These are phyloP conservation scores for Hyposoter dolosus DNA, from an alignment of 2,888 invertebrate genomes.

Conservation along the genomic window DNA sequence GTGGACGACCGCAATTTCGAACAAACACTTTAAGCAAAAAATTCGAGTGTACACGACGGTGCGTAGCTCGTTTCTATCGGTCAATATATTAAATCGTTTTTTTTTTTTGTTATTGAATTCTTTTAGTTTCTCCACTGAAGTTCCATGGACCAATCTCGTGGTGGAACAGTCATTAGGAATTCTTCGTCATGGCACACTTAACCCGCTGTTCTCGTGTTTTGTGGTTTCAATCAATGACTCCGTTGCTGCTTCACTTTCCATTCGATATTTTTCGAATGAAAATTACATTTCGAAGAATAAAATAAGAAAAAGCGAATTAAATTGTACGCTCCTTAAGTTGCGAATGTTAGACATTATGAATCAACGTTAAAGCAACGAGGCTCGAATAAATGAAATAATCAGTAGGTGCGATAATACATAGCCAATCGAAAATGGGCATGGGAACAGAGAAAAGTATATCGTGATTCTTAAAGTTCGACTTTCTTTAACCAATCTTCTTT, in stretches of 20 bases:
- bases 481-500: slow-evolving; percentile 86
- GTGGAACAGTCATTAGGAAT: slow-evolving; percentile 19
- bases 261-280: slow-evolving; percentile 10
- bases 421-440: not conserved
- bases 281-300: not conserved
- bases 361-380: not conserved
- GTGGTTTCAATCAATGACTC: slow-evolving; percentile 36
- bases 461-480: slow-evolving; percentile 74
- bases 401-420: not conserved
- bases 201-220: slow-evolving; percentile 28
- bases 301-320: not conserved
- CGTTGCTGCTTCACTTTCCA: slow-evolving; percentile 56
- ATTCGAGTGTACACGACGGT: not conserved
- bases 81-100: not conserved
- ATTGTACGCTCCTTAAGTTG: not conserved
- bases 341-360: not conserved
- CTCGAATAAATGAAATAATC: not conserved
- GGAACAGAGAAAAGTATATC: not conserved
- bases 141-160: not conserved
- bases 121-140: slow-evolving; percentile 6
- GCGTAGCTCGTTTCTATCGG: not conserved
- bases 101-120: not conserved
- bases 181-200: slow-evolving; percentile 59
- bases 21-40: not conserved
- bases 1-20: not conserved